Evolutionary conservation across 92 coral and sea anemone genomes (phyloP), one percentile per base, ranked within the genome.

Genomic region (Palythoa grandis): DNA sequence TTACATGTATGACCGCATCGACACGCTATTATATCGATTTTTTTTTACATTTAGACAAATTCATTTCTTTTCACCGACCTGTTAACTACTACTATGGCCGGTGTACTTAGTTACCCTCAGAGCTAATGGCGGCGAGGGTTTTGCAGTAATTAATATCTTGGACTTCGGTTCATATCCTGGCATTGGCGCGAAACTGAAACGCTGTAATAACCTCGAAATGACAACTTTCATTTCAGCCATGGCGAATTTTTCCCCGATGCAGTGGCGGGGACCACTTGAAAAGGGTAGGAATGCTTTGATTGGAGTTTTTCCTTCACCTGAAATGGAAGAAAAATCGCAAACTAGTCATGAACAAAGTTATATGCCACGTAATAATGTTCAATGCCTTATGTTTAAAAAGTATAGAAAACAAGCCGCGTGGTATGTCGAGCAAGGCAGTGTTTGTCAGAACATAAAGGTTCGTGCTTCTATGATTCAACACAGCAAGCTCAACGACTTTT

Each of bases 171-270:
- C 87, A 48, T 83, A 85, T 13, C 96, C 94, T 47, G 96, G 94
- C 35, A 87, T 25, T 73, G 84, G 84, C 39, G 92, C 53, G 47
- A 93, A 92, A 8, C 66, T 37, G 61, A 93, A 93, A 66, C 82
- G 80, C 74, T 76, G 88, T 24, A 91, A 14, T 7, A 93, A 84
- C 19, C 83, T 76, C 40, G 91, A 52, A 38, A 93, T 76, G 61
- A 87, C 88, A 9, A 68, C 88, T 82, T 93, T 93, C 85, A 93
- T 87, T 86, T 91, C 89, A 14, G 86, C 89, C 91, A 91, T 7
- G 25, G 96, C 92, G 24, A 91, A 93, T 88, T 89, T 91, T 52
- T 84, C 80, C 10, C 96, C 96, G 20, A 89, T 78, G 72, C 96
- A 93, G 12, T 84, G 85, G n/a, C 96, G 92, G 35, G 94, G 89